Conservation (phyloP, 2,888 invertebrate species). For the Phaonia tiefii region DNA sequence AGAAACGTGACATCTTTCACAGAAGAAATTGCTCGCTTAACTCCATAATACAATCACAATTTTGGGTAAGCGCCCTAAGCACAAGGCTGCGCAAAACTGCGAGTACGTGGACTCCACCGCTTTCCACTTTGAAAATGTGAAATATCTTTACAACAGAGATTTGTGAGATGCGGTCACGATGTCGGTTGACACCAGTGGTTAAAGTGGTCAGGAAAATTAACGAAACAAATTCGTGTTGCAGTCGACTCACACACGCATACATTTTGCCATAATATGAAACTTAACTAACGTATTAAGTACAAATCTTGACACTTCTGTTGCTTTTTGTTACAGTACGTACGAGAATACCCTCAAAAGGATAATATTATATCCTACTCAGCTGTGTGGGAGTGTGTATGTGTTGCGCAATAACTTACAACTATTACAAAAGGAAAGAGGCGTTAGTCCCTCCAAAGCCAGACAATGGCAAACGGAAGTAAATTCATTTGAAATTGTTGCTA, state of each 20-base stretch:
- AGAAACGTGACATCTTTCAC: constrained; percentile 53
- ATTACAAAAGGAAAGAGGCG: constrained; percentile 6
- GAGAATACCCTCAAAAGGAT: constrained; percentile 40
- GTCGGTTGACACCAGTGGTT: not conserved
- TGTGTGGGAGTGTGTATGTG: not conserved
- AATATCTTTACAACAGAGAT: constrained; percentile 40
- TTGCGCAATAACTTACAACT: not conserved
- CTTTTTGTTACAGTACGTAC: constrained; percentile 46
- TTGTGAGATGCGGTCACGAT: constrained; percentile 40
- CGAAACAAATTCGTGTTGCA: not conserved
- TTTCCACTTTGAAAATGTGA: constrained; percentile 5
- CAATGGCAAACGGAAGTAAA: not conserved
- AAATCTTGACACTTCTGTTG: constrained; percentile 50
- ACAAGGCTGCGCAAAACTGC: too few relatives aligned
- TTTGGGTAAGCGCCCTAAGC: too few relatives aligned
- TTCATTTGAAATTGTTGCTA: constrained; percentile 6
- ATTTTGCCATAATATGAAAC: constrained; percentile 46
- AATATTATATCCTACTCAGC: constrained; percentile 2
- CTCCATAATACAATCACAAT: too few relatives aligned
- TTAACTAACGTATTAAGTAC: constrained; percentile 48
- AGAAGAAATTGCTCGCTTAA: not conserved
- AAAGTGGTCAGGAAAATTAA: constrained; percentile 14
- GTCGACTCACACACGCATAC: constrained; percentile 1
- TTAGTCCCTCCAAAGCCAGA: too few relatives aligned
- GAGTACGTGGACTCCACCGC: constrained; percentile 3